phyloP scores from a whole-genome alignment of 53 echinoderm and acorn worm species.

The Temnopleurus reevesii region DNA sequence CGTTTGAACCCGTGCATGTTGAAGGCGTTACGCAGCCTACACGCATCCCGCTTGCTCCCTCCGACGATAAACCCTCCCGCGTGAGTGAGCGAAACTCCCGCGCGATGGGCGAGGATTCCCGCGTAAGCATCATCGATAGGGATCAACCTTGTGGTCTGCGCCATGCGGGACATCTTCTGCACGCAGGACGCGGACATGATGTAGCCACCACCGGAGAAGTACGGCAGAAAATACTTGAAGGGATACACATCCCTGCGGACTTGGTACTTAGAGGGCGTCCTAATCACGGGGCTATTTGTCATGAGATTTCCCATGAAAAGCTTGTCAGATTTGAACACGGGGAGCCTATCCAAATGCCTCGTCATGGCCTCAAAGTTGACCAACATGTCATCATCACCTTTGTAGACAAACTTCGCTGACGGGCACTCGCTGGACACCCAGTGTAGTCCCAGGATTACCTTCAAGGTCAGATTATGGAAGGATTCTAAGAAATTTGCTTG shows the following conservation, averaged over 20 bases:
- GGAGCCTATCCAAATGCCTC: constrained; percentile 55
- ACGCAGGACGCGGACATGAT: constrained; percentile 73
- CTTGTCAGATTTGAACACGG: constrained; percentile 33
- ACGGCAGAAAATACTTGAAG: constrained; percentile 86
- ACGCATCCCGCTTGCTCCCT: constrained; percentile 78
- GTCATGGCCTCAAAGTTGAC: constrained; percentile 84
- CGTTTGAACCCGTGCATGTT: constrained; percentile 89
- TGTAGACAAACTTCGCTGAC: constrained; percentile 73
- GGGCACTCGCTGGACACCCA: constrained; percentile 76
- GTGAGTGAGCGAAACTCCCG: constrained; percentile 51
- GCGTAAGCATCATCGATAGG: constrained; percentile 94
- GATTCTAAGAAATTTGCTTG: constrained; percentile 85
- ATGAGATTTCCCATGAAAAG: constrained; percentile 89
- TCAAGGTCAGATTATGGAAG: constrained; percentile 92
- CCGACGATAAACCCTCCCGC: constrained; percentile 78
- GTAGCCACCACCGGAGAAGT: constrained; percentile 95
- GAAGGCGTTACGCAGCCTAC: constrained; percentile 78
- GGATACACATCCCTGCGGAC: constrained; percentile 75
- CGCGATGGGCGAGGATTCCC: constrained; percentile 80
- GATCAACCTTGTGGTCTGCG: constrained; percentile 75
- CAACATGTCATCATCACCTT: constrained; percentile 96
- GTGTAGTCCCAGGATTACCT: constrained; percentile 80
- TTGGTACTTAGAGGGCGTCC: constrained; percentile 83
- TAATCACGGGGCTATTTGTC: constrained; percentile 71
- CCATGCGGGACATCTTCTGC: constrained; percentile 62